Percentiles rank a stretch among this genome's conserved stretches.
These are phyloP conservation scores for Antechinus flavipes DNA, from an alignment of 2,113 vertebrate species.

Conservation along the genomic window DNA sequence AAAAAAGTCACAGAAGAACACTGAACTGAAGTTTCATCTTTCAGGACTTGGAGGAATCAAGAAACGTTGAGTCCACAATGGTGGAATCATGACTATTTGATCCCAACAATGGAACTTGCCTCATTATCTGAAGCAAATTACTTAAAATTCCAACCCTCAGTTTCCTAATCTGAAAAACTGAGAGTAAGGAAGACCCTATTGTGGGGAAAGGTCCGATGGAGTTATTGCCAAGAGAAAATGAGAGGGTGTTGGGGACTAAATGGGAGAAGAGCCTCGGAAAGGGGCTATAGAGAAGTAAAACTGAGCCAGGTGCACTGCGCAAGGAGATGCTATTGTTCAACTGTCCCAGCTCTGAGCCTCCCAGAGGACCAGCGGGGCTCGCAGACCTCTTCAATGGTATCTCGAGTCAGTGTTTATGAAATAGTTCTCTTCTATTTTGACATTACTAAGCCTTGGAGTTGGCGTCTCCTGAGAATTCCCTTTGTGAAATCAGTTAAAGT, in stretches of 20 bases:
- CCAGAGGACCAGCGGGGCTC: not conserved
- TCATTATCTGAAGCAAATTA: not conserved
- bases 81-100: not conserved
- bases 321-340: not conserved
- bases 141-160: not conserved
- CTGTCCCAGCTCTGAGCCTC: not conserved
- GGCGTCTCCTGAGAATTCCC: slow-evolving; percentile 41
- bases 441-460: slow-evolving; percentile 6
- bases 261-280: too few species aligned
- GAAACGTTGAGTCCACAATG: not conserved
- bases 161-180: not conserved
- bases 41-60: not conserved
- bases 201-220: not conserved
- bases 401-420: not conserved
- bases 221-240: not conserved
- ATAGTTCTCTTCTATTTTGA: slow-evolving; percentile 7
- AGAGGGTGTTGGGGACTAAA: not conserved
- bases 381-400: not conserved
- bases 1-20: not conserved
- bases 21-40: not conserved
- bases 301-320: not conserved
- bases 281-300: not conserved
- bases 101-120: not conserved
- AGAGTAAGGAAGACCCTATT: not conserved
- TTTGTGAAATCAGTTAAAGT: slow-evolving; percentile 58